These are phyloP conservation scores for Rhinella marina DNA, from an alignment of 2,797 vertebrate genomes.

Conservation along the genomic window DNA sequence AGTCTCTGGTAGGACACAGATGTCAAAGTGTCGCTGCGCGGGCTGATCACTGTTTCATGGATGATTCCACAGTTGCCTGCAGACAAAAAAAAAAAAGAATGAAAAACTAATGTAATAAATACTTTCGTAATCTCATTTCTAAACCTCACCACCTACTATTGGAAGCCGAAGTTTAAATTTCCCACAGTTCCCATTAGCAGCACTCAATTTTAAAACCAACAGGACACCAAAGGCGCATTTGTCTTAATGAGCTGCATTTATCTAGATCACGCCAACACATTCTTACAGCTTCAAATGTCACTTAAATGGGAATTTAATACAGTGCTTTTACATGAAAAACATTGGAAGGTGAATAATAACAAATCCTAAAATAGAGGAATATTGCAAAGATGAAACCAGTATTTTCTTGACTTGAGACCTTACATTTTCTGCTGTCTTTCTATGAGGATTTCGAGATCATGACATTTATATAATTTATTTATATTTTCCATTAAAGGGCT, in stretches of 20 bases:
- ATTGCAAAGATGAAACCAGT: not conserved
- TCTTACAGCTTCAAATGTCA: constrained; percentile 21
- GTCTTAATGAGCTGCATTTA: constrained; percentile 48
- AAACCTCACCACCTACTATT: constrained; percentile 26
- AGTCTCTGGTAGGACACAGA: constrained; percentile 56
- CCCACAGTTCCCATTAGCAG: constrained; percentile 12
- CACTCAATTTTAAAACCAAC: constrained; percentile 47
- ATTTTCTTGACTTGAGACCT: not conserved
- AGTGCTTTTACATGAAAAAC: constrained; percentile 31
- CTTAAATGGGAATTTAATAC: constrained; percentile 50
- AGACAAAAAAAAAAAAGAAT: constrained; percentile 58
- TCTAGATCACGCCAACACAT: not conserved
- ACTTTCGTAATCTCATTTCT: not conserved
- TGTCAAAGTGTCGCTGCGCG: constrained; percentile 57
- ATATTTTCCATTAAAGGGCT: too few species aligned
- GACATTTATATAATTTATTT: too few species aligned
- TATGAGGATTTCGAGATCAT: too few species aligned
- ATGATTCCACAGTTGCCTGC: constrained; percentile 68
- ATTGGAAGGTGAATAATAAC: constrained; percentile 27
- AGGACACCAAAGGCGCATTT: constrained; percentile 37
- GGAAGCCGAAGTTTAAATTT: constrained; percentile 29
- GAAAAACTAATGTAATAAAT: constrained; percentile 37
- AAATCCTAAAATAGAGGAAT: not conserved
- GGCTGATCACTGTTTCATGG: constrained; percentile 62
- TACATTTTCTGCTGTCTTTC: not conserved